Base-by-base conservation (phyloP, 2,797 vertebrate species). In the Semaprochilodus insignis region DNA sequence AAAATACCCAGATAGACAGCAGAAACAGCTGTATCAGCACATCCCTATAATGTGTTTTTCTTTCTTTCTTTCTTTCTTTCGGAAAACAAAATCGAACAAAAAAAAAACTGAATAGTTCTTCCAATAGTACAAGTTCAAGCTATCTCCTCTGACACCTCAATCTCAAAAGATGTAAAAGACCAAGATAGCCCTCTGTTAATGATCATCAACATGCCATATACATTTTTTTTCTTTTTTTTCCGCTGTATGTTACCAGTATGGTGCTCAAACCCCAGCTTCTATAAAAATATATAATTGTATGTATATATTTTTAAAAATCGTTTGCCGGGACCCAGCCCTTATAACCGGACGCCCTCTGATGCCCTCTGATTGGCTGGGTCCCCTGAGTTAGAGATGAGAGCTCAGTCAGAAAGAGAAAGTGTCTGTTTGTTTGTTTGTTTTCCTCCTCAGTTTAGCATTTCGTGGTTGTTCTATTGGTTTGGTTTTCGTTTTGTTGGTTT, bases 211-310 rank as follows among this genome's bases (percentile, higher is more conserved):
- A 87, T 91, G 91, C 90, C 89, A 89, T 92, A 86, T 88, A 82
- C 83, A 54, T 73, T 82, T 81, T 81, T 78, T 80, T 34, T 8
- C 72, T 82, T 81, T 88, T 82, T 79, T 80, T 80, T 86, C 70
- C 84, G 81, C 85, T 60, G 52, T 65, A 86, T 89, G 88, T 89
- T 84, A 91, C 93, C 82, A 91, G 84, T 90, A 86, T 92, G 87
- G 88, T 90, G 90, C 76, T 90, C 87, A 90, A 91, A 93, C 88
- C 88, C 90, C 87, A 89, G 90, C 85, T 90, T 92, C 88, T 93
- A 94, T 90, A 93, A 93, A 94, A 93, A 94, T 91, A 95, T 92
- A 94, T 92, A 91, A 92, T 90, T 90, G 87, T 82, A 91, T 87
- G 91, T 90, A 92, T 93, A 91, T 94, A 92, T 94, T 93, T 94